Base-by-base conservation (phyloP, 2,113 vertebrate species). In the Boulengeromyrus knoepffleri region DNA sequence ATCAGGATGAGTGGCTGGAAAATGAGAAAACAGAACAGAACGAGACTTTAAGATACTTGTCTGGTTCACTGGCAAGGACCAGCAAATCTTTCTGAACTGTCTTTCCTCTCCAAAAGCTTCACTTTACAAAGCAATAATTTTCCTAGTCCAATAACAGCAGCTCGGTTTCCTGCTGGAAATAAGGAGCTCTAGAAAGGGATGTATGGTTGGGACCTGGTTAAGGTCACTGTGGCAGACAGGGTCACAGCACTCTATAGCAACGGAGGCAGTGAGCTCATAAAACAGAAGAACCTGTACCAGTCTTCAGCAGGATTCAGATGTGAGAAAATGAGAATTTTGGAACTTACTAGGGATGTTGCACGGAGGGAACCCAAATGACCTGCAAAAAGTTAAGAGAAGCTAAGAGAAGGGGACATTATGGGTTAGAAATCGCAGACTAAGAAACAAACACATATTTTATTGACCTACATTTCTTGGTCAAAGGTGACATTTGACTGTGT, bases 231-330 rank as follows among this genome's bases (percentile, higher is more conserved):
- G 70, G 17, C 12, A 36, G 66, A 74, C 66, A 77, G 31, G 31
- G 70, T 77, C 27, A 77, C 27, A 91, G 93, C 93, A 92, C 93
- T 92, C 91, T 92, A 92, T 93, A 92, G 92, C 92, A 92, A 91
- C 90, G 49, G 93, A 92, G 92, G 10, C 0, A 0, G 83, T n/a
- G 83, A n/a, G 19, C 5, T 47, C 19, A 95, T 94, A 94, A 94
- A 93, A 12, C 39, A 8, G 10, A 21, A 49, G 21, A 10, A 21
- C 39, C 27, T 12, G 17, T 47, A 85, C 66, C 70, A 74, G 31
- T 74, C 31, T 74, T 39, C 70, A 6, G 31, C 70, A 17, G 27
- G 31, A 31, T 15, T 36, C 70, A 77, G 27, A 77, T 77, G 70
- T 77, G 70, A 36, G 70, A 77, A 17, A 77, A 36, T 39, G 70